Evolutionary conservation across 2,888 invertebrate species (phyloP).

Genomic region (Halictus ligatus): DNA sequence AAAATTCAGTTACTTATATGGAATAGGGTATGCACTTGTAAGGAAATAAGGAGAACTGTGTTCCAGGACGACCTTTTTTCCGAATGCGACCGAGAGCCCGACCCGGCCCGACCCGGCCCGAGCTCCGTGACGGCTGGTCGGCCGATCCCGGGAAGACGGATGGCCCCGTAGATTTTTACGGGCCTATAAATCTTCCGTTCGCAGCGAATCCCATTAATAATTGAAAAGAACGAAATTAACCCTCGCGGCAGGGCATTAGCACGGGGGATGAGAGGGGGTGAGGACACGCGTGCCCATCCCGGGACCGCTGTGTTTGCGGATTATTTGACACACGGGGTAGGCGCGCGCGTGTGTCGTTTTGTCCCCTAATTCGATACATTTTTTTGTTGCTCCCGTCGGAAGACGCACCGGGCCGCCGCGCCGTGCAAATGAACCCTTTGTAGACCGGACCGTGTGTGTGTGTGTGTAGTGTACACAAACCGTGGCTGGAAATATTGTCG

Average conservation of each 20-base stretch:
- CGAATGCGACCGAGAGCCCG: too few relatives aligned
- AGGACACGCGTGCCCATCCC: conserved; percentile 24
- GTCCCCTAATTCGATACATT: conserved; percentile 13
- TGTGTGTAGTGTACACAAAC: neutral
- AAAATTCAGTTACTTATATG: too few relatives aligned
- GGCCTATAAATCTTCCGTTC: conserved; percentile 38
- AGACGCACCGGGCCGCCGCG: neutral
- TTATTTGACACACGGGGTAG: conserved; percentile 26
- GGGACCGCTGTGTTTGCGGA: conserved; percentile 47
- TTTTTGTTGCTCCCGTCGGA: neutral
- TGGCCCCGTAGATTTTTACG: conserved; percentile 1
- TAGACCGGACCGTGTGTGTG: too few relatives aligned
- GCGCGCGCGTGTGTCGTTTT: neutral
- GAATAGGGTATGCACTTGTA: too few relatives aligned
- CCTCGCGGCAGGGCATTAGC: conserved; percentile 13
- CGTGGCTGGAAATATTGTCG: neutral
- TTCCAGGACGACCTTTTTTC: too few relatives aligned
- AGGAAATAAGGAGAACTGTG: too few relatives aligned
- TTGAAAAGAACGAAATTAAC: conserved; percentile 60
- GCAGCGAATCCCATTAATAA: conserved; percentile 52
- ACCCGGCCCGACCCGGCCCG: too few relatives aligned
- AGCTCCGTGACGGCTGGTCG: conserved; percentile 17
- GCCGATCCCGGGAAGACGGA: conserved; percentile 16
- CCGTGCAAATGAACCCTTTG: conserved; percentile 19
- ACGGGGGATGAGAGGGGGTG: neutral